phyloP scores from a whole-genome alignment of 2,797 vertebrate species.

The Botia almorhae region DNA sequence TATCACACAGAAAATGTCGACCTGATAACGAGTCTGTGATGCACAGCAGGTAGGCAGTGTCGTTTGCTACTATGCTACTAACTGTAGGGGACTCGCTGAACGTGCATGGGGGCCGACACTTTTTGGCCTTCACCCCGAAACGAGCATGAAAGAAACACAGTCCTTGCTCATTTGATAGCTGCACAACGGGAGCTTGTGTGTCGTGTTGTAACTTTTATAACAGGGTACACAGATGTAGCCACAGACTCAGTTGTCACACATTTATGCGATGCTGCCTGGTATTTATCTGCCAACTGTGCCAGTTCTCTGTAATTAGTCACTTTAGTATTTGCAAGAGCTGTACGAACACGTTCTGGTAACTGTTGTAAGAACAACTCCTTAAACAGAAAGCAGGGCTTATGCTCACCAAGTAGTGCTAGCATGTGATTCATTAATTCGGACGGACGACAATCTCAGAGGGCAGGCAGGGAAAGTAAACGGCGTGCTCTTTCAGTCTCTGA shows the following conservation, averaged over 20 bases:
- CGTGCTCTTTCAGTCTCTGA: background rate
- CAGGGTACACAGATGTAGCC: background rate
- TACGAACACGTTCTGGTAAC: background rate
- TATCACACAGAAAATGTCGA: constrained; percentile 34
- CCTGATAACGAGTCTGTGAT: constrained; percentile 35
- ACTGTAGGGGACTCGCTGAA: background rate
- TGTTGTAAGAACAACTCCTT: constrained; percentile 14
- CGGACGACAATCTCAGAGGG: background rate
- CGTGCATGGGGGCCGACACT: background rate
- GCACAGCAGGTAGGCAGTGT: constrained; percentile 16
- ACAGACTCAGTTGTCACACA: background rate
- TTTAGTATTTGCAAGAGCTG: background rate
- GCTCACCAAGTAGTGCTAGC: background rate
- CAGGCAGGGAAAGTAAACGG: background rate
- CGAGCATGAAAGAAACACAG: background rate
- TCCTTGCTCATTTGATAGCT: background rate
- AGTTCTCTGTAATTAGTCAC: background rate
- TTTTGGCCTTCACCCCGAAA: background rate
- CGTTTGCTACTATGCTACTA: background rate
- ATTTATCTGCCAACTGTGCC: background rate
- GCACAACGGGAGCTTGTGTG: no score
- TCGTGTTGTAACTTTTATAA: background rate
- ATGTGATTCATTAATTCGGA: constrained; percentile 9
- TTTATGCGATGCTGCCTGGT: background rate
- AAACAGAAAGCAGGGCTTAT: constrained; percentile 1